These are phyloP conservation scores for Plagodis pulveraria DNA, from an alignment of 2,888 invertebrate genomes.

Conservation along the genomic window DNA sequence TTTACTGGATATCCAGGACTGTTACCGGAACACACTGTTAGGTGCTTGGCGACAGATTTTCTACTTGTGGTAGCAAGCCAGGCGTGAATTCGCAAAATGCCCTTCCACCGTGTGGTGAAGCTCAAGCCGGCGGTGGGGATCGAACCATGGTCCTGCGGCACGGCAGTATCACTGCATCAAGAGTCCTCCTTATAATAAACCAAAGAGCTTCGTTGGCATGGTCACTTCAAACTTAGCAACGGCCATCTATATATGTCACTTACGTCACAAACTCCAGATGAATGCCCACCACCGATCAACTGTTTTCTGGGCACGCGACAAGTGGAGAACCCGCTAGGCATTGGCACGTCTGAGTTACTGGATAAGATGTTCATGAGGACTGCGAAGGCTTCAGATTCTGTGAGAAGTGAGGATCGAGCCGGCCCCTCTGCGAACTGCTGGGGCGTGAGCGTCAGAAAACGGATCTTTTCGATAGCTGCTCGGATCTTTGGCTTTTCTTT, in stretches of 20 bases:
- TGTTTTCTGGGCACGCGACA: slow-evolving; percentile 78
- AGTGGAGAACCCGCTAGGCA: slow-evolving; percentile 90
- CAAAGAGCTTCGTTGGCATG: no score
- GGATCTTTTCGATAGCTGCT: slow-evolving; percentile 89
- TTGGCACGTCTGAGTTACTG: slow-evolving; percentile 86
- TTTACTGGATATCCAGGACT: no score
- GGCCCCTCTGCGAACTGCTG: slow-evolving; percentile 94
- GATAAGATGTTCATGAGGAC: slow-evolving; percentile 94
- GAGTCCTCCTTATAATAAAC: no score
- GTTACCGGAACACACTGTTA: no score
- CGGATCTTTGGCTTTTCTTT: slow-evolving; percentile 74
- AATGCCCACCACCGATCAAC: slow-evolving; percentile 60
- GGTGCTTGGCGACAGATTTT: no score
- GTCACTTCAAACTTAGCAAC: no score
- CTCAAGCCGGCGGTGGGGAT: no score
- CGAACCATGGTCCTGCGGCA: no score
- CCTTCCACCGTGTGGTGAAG: no score
- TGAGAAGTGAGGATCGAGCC: slow-evolving; percentile 89
- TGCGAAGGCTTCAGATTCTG: slow-evolving; percentile 91
- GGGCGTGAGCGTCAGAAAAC: slow-evolving; percentile 91
- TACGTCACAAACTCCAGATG: slow-evolving; percentile 53
- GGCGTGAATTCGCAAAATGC: no score
- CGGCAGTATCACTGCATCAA: no score
- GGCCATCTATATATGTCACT: slow-evolving; percentile 28
- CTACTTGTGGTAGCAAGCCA: no score